phyloP scores from a whole-genome alignment of 2,888 invertebrate species.

The Rhagium mordax region DNA sequence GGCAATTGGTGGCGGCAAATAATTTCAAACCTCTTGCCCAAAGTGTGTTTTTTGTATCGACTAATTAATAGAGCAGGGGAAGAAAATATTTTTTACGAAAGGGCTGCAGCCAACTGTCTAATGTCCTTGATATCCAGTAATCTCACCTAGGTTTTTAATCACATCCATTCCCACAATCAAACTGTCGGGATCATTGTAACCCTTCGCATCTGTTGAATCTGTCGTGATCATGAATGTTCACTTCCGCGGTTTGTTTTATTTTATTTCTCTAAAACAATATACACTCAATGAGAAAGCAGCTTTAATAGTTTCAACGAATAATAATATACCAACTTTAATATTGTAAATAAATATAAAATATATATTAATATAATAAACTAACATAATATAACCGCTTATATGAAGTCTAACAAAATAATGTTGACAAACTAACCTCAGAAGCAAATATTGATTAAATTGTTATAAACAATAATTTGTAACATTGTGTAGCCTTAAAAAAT shows the following conservation, averaged over 20 bases:
- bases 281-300: slow-evolving; percentile 16
- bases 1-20: not conserved
- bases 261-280: slow-evolving; percentile 34
- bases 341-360: slow-evolving; percentile 7
- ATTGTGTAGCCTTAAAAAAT: too few relatives aligned
- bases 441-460: too few relatives aligned
- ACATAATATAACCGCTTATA: not conserved
- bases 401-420: not conserved
- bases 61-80: not conserved
- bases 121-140: slow-evolving; percentile 43
- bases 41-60: not conserved
- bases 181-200: slow-evolving; percentile 50
- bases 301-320: not conserved
- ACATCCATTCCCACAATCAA: slow-evolving; percentile 51
- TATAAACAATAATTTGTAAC: too few relatives aligned
- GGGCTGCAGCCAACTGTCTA: slow-evolving; percentile 40
- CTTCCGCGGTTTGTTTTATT: slow-evolving; percentile 44
- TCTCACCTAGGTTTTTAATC: slow-evolving; percentile 43
- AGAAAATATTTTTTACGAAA: slow-evolving; percentile 14
- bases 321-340: not conserved
- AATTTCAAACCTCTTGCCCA: not conserved
- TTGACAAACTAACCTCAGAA: too few relatives aligned
- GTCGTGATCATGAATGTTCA: slow-evolving; percentile 43
- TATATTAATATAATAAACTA: too few relatives aligned
- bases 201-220: slow-evolving; percentile 50